Evolutionary conservation across 1,140 invertebrate species (phyloP), one percentile per base, ranked within the genome.

Genomic region (Microplitis mediator): DNA sequence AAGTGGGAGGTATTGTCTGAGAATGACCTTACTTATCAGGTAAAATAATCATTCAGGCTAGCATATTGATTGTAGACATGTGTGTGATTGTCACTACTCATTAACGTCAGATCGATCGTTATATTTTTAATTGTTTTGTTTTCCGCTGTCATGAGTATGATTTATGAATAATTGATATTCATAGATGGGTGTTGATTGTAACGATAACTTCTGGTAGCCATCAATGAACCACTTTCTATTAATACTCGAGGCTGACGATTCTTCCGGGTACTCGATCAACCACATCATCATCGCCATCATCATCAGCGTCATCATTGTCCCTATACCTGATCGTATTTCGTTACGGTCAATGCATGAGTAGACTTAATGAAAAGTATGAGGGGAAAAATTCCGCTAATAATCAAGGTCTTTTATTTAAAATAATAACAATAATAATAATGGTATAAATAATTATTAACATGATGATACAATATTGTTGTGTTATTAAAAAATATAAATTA

Each of bases 211-310:
- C 39, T 45, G 39, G 52, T 16, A 54, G 52, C 14, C 52, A 34
- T 65, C 45, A 65, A 65, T 65, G 31, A 35, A 65, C 16, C 63
- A 23, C 31, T 65, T 51, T 66, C 61, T 63, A 66, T 72, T 63
- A 72, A 50, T 52, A 72, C 51, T 66, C 45, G 16, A 50, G 52
- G 32, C 23, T 36, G 50, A 54, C 32, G 56, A 66, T 72, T 72
- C 70, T 72, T 72, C 70, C 70, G 63, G 70, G 70, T 72, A 58
- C 31, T 32, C 34, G 62, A 50, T 51, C 64, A 66, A 45, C 39
- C 39, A 11, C 39, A 45, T 45, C 39, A 45, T 45, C 39, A 45
- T 66, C 14, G 52, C 11, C 45, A 50, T 32, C 23, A 23, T 23
- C 23, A 23, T 23, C 23, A 23, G 23, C 31, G 31, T 61, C 31